Evolutionary conservation across 1,140 invertebrate species (phyloP).

Genomic region (Saccostrea cuccullata): DNA sequence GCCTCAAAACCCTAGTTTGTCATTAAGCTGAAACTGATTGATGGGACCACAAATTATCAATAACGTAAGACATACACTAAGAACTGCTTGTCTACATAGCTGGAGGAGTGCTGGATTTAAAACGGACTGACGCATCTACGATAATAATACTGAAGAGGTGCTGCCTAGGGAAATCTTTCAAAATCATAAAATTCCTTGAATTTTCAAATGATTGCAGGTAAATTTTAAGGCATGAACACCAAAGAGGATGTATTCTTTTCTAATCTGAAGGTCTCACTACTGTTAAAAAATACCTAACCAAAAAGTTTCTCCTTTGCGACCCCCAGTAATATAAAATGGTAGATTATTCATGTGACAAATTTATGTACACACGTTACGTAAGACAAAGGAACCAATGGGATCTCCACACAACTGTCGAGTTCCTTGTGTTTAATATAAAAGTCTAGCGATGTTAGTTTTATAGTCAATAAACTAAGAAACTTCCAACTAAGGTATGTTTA

Average conservation of each 20-base stretch:
- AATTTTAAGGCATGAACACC: background rate
- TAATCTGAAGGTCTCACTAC: background rate
- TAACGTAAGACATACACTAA: background rate
- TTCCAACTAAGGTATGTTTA: background rate
- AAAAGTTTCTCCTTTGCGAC: background rate
- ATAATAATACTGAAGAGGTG: background rate
- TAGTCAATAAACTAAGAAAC: background rate
- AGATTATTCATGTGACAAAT: background rate
- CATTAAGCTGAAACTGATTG: background rate
- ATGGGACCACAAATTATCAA: background rate
- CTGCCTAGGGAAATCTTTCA: background rate
- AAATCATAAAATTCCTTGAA: background rate
- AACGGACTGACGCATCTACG: background rate
- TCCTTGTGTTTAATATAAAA: conserved; percentile 36
- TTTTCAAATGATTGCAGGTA: background rate
- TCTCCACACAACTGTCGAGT: background rate
- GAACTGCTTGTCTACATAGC: background rate
- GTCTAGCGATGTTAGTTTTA: background rate
- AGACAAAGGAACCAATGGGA: background rate
- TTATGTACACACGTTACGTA: background rate
- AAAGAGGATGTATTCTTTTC: background rate
- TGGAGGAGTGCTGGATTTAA: background rate
- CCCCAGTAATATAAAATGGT: background rate
- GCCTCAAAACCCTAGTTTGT: background rate
- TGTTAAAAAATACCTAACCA: background rate